Percentiles rank a stretch among this genome's conserved stretches.
Evolutionary conservation across 2,888 invertebrate genomes (phyloP).

Genomic region (Troides oblongomaculatus): DNA sequence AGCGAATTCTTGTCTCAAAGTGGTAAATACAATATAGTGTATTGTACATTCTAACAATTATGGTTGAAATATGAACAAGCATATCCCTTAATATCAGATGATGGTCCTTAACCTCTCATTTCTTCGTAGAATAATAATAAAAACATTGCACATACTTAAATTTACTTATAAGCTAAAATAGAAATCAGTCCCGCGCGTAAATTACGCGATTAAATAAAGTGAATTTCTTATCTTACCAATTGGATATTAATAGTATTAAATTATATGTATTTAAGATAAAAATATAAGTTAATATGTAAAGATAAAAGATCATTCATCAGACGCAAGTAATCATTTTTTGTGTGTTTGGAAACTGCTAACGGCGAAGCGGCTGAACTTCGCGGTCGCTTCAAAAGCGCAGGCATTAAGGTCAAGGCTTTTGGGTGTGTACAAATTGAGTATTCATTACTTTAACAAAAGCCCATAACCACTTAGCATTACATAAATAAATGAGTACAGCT

Average conservation of each 20-base stretch:
- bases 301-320: conserved; percentile 33
- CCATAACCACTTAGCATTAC: conserved; percentile 59
- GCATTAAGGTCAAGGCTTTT: conserved; percentile 69
- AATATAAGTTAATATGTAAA: not conserved
- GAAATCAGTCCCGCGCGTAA: no score
- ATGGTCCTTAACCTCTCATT: no score
- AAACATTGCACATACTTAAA: no score
- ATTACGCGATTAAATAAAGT: no score
- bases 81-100: no score
- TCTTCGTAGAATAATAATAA: no score
- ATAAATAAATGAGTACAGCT: conserved; percentile 50
- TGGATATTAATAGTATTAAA: not conserved
- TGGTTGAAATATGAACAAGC: no score
- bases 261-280: not conserved
- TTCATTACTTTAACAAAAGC: conserved; percentile 70
- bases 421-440: conserved; percentile 60
- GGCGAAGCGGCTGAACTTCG: conserved; percentile 45
- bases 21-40: no score
- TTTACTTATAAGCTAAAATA: no score
- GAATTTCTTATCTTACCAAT: no score
- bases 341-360: conserved; percentile 65
- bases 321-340: conserved; percentile 42
- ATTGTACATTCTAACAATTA: no score
- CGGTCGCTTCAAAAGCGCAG: conserved; percentile 63
- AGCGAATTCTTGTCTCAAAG: no score